Percentiles rank a stretch among this genome's conserved stretches.
These are phyloP conservation scores for Pterostichus niger DNA, from an alignment of 2,888 invertebrate genomes.

Conservation along the genomic window DNA sequence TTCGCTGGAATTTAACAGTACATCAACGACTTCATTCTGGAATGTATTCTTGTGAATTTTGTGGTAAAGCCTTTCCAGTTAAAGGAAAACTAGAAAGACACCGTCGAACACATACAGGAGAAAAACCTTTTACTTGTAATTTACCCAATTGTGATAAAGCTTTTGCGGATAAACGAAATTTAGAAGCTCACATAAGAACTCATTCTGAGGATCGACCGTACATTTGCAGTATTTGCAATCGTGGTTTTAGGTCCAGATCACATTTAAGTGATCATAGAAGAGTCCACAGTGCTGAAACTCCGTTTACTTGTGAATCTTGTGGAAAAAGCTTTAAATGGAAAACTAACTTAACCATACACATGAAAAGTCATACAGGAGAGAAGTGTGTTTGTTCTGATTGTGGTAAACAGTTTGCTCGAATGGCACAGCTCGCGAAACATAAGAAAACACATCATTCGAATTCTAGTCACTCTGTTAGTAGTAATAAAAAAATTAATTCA, in stretches of 20 bases:
- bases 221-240: slow-evolving; percentile 73
- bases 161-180: slow-evolving; percentile 76
- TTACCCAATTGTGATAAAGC: slow-evolving; percentile 73
- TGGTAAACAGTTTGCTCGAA: slow-evolving; percentile 61
- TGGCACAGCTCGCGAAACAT: slow-evolving; percentile 59
- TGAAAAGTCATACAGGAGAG: slow-evolving; percentile 72
- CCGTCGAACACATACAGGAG: slow-evolving; percentile 74
- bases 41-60: slow-evolving; percentile 74
- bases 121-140: slow-evolving; percentile 74
- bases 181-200: slow-evolving; percentile 73
- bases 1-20: slow-evolving; percentile 74
- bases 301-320: slow-evolving; percentile 73
- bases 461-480: slow-evolving; percentile 15
- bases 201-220: slow-evolving; percentile 73
- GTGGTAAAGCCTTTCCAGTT: slow-evolving; percentile 74
- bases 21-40: slow-evolving; percentile 75
- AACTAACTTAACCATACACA: slow-evolving; percentile 73
- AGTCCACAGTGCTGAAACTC: slow-evolving; percentile 71
- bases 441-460: slow-evolving; percentile 56
- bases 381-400: slow-evolving; percentile 59
- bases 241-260: slow-evolving; percentile 73
- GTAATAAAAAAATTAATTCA: slow-evolving; percentile 1
- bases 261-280: slow-evolving; percentile 73
- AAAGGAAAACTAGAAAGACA: slow-evolving; percentile 76
- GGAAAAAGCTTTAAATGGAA: slow-evolving; percentile 74